Percentiles rank a stretch among this genome's conserved stretches.
Evolutionary conservation across 1,140 invertebrate genomes (phyloP).

Genomic region (Eriosoma lanigerum): DNA sequence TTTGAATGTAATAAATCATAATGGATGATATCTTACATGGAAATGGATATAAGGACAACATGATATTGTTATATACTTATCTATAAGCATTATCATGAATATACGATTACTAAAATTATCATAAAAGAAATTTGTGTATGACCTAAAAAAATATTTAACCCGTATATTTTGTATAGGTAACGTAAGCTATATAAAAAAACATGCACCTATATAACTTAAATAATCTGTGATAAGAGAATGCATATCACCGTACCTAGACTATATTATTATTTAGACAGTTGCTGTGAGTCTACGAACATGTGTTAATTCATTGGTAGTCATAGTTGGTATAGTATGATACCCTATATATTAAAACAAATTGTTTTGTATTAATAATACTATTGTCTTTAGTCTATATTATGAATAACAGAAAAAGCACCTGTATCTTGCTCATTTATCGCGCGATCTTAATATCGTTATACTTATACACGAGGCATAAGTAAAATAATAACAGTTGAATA

Average conservation of each 20-base stretch:
- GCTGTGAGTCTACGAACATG: conserved; percentile 37
- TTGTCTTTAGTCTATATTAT: not conserved
- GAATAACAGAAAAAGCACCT: conserved; percentile 9
- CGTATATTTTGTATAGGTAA: not conserved
- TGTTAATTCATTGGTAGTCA: conserved; percentile 15
- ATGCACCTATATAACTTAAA: not conserved
- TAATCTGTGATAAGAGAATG: conserved; percentile 18
- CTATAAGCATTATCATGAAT: not conserved
- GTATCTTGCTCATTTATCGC: conserved; percentile 27
- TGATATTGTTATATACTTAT: not conserved
- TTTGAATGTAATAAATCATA: not conserved
- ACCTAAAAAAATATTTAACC: conserved; percentile 6
- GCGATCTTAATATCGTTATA: conserved; percentile 9
- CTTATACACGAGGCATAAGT: not conserved
- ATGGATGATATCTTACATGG: not conserved
- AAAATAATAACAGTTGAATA: conserved; percentile 35
- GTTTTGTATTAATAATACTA: conserved; percentile 8
- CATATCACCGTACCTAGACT: not conserved
- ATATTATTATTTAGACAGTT: conserved; percentile 43
- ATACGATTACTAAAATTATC: not conserved
- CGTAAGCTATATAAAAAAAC: conserved; percentile 26
- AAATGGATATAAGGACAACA: not conserved
- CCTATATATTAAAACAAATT: not conserved
- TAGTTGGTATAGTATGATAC: too few relatives aligned
- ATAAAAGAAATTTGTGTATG: conserved; percentile 7